Percentiles rank a stretch among this genome's conserved stretches.
These are phyloP conservation scores for Patiria pectinifera DNA, from an alignment of 53 echinoderm and acorn worm species.

Conservation along the genomic window DNA sequence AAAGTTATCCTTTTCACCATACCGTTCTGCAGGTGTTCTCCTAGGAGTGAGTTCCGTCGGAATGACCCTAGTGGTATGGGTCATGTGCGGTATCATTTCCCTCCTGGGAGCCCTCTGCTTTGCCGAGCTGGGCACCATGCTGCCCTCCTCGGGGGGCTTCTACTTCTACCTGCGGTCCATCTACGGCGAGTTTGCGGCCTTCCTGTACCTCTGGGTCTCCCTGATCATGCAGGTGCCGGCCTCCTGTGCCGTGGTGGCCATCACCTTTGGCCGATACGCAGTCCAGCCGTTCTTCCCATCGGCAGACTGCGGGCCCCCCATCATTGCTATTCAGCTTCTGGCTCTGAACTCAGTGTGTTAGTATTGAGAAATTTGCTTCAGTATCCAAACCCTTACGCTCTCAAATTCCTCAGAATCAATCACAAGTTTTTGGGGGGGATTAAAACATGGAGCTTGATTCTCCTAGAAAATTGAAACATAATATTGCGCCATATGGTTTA, in stretches of 20 bases:
- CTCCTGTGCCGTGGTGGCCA: slow-evolving; percentile 70
- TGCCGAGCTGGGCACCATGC: slow-evolving; percentile 87
- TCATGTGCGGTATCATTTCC: slow-evolving; percentile 75
- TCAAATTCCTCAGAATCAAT: too few species aligned
- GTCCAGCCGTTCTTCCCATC: slow-evolving; percentile 84
- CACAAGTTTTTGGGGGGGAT: too few species aligned
- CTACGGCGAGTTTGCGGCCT: slow-evolving; percentile 79
- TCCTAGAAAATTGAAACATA: too few species aligned
- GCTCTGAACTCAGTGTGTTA: slow-evolving; percentile 74
- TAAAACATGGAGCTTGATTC: too few species aligned
- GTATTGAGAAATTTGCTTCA: neutral
- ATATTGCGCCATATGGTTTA: too few species aligned
- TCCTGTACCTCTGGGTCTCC: slow-evolving; percentile 80
- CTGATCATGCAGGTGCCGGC: slow-evolving; percentile 81
- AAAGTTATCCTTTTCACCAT: neutral
- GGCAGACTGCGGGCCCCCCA: slow-evolving; percentile 72
- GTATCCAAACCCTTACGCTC: too few species aligned
- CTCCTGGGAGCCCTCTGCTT: slow-evolving; percentile 85
- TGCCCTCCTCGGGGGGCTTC: slow-evolving; percentile 75
- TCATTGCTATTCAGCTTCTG: slow-evolving; percentile 50
- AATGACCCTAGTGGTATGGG: slow-evolving; percentile 78
- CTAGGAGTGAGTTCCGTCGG: slow-evolving; percentile 81
- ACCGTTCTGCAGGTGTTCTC: slow-evolving; percentile 59
- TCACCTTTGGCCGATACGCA: slow-evolving; percentile 80
- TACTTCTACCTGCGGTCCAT: slow-evolving; percentile 82